Evolutionary conservation across 2,113 vertebrate genomes (phyloP), one percentile per base, ranked within the genome.

Genomic region (Hypocryptadius cinnamomeus): DNA sequence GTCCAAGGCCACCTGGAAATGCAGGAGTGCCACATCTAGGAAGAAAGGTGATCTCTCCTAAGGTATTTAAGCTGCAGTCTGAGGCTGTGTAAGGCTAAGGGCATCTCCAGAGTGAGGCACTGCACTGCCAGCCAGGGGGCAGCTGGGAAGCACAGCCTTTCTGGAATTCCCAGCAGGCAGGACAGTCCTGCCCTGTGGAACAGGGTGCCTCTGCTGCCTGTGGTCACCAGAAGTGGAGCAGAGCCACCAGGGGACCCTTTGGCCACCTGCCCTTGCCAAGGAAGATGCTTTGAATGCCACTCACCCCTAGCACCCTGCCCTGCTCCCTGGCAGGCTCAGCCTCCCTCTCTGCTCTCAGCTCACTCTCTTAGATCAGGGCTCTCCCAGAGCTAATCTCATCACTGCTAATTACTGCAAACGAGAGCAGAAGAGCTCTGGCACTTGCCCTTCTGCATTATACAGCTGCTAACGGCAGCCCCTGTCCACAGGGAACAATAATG

Each of bases 331-430:
- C 91, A 83, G 84, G 39, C 86, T 89, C 60, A 33, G 89, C 89
- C 84, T 90, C 5, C 3, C 0, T 1, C 57, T 57, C 91, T 3
- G 47, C 82, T 92, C 74, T 47, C 78, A 47, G 85, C 73, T 42
- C 11, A 2, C 37, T 33, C 87, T 89, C 82, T 79, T 47, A 71
- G 87, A 81, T 68, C 74, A 69, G 85, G 90, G 92, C 85, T 90
- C 87, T 94, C 95, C 91, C 95, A 73, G 80, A 94, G 83, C 90
- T 85, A 84, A 94, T 96, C 87, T 87, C 88, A 69, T 96, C 94
- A 63, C 72, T 59, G 85, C 93, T 95, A 95, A 97, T 96, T 92
- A 95, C 82, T 19, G 87, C 89, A 78, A 92, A 93, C 8, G 44
- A 90, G 92, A 71, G 66, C 76, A 86, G 92, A 94, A 80, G 80